Evolutionary conservation across 1,140 invertebrate genomes (phyloP).

Genomic region (Drosophila bocki): DNA sequence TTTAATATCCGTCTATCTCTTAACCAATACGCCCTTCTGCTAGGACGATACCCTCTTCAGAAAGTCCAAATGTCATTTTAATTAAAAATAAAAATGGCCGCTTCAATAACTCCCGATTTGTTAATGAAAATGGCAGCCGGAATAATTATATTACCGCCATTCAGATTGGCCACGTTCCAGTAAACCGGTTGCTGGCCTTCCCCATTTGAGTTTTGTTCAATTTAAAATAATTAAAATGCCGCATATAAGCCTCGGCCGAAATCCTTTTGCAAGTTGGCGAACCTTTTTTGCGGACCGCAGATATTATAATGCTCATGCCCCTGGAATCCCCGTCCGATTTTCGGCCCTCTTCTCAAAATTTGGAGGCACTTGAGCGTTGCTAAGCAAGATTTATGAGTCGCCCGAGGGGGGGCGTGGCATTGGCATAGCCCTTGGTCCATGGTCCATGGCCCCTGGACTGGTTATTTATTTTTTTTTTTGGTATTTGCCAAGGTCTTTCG

Average conservation of each 20-base stretch:
- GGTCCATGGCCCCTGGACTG: slow-evolving; percentile 20
- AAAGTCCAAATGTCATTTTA: slow-evolving; percentile 38
- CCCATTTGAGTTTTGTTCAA: slow-evolving; percentile 38
- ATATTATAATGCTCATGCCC: slow-evolving; percentile 50
- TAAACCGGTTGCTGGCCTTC: slow-evolving; percentile 6
- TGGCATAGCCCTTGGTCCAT: slow-evolving; percentile 40
- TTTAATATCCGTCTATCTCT: neutral
- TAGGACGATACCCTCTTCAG: neutral
- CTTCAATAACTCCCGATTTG: slow-evolving; percentile 29
- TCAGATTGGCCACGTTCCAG: slow-evolving; percentile 41
- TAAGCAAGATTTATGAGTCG: slow-evolving; percentile 79
- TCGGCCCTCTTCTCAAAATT: slow-evolving; percentile 30
- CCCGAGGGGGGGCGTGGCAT: slow-evolving; percentile 48
- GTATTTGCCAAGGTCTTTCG: slow-evolving; percentile 63
- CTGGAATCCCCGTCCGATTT: slow-evolving; percentile 15
- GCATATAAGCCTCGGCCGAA: slow-evolving; percentile 54
- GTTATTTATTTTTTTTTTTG: slow-evolving; percentile 44
- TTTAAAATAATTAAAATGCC: slow-evolving; percentile 78
- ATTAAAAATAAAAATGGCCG: slow-evolving; percentile 47
- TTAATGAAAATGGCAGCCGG: slow-evolving; percentile 34
- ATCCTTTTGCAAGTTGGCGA: slow-evolving; percentile 29
- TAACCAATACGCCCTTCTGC: neutral
- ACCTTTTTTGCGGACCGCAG: slow-evolving; percentile 57
- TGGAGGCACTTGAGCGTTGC: slow-evolving; percentile 58
- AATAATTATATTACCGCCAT: slow-evolving; percentile 38